These are phyloP conservation scores for Argentina silus DNA, from an alignment of 2,797 vertebrate species.

Conservation along the genomic window DNA sequence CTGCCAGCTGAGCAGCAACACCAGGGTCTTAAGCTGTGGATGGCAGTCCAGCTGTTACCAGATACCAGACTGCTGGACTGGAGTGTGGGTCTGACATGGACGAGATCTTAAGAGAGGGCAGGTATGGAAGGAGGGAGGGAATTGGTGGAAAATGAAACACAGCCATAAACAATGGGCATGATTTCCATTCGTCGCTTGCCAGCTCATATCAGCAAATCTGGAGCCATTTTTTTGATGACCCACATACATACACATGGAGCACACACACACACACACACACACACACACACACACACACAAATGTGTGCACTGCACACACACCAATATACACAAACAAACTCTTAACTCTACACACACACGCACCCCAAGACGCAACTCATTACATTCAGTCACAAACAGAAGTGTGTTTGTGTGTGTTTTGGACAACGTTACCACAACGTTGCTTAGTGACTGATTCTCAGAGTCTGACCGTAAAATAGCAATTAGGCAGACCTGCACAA, in stretches of 20 bases:
- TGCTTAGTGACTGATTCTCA: constrained; percentile 61
- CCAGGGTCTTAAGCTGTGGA: constrained; percentile 40
- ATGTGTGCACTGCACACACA: not conserved
- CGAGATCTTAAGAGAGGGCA: constrained; percentile 44
- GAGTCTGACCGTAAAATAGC: constrained; percentile 37
- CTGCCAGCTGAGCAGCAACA: constrained; percentile 31
- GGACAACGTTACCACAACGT: constrained; percentile 62
- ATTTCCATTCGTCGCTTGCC: constrained; percentile 52
- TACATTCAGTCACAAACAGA: not conserved
- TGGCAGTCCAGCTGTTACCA: constrained; percentile 19
- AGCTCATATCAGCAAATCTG: constrained; percentile 55
- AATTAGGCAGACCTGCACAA: constrained; percentile 55
- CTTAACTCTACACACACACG: not conserved
- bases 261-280: constrained; percentile 10
- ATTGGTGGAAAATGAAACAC: constrained; percentile 53
- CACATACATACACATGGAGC: constrained; percentile 5
- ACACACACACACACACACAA: not conserved
- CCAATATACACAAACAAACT: not conserved
- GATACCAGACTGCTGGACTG: not conserved
- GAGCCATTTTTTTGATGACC: constrained; percentile 39
- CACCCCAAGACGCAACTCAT: not conserved
- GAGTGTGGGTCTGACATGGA: not conserved
- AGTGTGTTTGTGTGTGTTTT: constrained; percentile 47
- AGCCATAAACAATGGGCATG: constrained; percentile 51
- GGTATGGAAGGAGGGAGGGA: constrained; percentile 39